These are phyloP conservation scores for Dryobota labecula DNA, from an alignment of 2,888 invertebrate species.

Conservation along the genomic window DNA sequence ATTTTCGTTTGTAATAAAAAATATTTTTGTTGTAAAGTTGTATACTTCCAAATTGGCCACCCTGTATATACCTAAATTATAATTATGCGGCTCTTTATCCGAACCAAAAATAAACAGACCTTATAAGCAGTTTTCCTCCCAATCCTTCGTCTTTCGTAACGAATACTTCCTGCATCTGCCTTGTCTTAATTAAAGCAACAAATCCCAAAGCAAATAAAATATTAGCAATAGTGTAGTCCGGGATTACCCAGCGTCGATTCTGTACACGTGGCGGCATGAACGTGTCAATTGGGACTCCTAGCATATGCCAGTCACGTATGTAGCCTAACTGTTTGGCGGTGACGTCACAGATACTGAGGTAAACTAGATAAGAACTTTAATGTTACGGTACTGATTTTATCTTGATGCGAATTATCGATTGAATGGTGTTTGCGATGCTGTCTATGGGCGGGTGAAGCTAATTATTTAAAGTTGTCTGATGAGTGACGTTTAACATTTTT, in stretches of 20 bases:
- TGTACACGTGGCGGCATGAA: conserved; percentile 79
- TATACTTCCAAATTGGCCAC: too few relatives aligned
- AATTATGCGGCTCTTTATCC: neutral
- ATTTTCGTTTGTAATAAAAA: too few relatives aligned
- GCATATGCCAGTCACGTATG: conserved; percentile 85
- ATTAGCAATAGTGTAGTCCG: conserved; percentile 60
- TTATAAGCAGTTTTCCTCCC: neutral
- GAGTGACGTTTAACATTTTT: neutral
- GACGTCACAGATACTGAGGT: conserved; percentile 73
- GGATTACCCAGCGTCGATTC: conserved; percentile 75
- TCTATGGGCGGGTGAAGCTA: neutral
- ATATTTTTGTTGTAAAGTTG: too few relatives aligned
- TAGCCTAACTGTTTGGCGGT: conserved; percentile 83
- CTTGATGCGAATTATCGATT: conserved; percentile 50
- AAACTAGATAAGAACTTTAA: conserved; percentile 69
- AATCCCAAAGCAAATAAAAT: conserved; percentile 64
- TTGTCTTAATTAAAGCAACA: conserved; percentile 12
- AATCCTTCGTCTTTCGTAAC: conserved; percentile 3
- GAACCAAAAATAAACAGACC: neutral
- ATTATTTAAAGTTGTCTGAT: neutral
- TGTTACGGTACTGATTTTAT: conserved; percentile 44
- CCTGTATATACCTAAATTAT: too few relatives aligned
- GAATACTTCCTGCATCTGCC: conserved; percentile 35
- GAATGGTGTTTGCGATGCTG: conserved; percentile 7
- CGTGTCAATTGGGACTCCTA: conserved; percentile 81